Percentiles rank a stretch among this genome's conserved stretches.
Conservation (phyloP, 2,113 vertebrate species). For the Apteryx owenii region DNA sequence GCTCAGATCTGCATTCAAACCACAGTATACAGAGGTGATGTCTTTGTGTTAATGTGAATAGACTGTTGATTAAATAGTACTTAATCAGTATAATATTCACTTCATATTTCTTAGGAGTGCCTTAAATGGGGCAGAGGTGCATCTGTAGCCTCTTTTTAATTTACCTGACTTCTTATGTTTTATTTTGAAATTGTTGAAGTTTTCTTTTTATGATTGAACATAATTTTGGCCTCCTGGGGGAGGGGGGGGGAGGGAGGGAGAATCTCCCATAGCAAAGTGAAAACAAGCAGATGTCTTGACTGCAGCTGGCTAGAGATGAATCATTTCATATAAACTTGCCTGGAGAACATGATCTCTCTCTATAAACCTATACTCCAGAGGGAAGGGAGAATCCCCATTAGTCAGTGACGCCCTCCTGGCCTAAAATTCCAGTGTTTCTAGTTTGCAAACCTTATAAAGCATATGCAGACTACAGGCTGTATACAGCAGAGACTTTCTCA, state of each 20-base stretch:
- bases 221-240: conserved; percentile 2
- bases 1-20: neutral
- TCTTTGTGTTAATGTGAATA: neutral
- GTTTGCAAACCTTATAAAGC: conserved; percentile 1
- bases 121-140: neutral
- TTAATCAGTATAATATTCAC: neutral
- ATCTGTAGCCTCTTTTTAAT: neutral
- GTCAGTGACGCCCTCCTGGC: conserved; percentile 29
- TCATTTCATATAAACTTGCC: conserved; percentile 56
- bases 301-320: conserved; percentile 64
- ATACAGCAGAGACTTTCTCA: neutral
- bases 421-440: conserved; percentile 26
- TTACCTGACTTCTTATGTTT: neutral
- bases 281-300: conserved; percentile 68
- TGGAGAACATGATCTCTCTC: conserved; percentile 53
- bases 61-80: neutral
- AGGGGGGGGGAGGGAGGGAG: neutral
- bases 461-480: neutral
- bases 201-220: neutral
- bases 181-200: neutral
- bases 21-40: neutral
- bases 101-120: neutral
- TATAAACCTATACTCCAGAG: conserved; percentile 44
- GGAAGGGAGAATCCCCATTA: conserved; percentile 57
- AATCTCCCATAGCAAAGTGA: conserved; percentile 47